A percentile compares a stretch with the other conserved stretches of the same genome.
Conservation (phyloP, 2,888 invertebrate genomes). For the Notodonta ziczac region DNA sequence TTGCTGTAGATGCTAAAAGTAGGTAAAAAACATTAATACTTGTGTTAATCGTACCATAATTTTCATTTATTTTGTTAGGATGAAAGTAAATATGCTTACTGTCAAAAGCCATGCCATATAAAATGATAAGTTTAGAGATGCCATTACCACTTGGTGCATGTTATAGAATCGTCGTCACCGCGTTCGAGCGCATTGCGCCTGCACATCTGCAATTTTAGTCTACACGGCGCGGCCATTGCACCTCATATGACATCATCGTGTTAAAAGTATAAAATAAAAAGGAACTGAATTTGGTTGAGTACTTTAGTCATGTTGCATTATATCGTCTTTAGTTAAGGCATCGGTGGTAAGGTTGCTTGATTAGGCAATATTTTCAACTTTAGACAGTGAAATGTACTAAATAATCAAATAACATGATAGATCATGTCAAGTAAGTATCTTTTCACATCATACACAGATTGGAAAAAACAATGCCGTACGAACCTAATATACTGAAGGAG, state of each 20-base stretch:
- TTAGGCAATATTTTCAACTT: too few species aligned
- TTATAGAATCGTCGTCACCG: conserved; percentile 29
- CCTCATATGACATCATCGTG: conserved; percentile 46
- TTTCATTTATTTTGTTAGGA: too few species aligned
- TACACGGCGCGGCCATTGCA: conserved; percentile 46
- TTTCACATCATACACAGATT: not conserved
- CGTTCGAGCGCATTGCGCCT: conserved; percentile 33
- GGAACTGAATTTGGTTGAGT: conserved; percentile 16
- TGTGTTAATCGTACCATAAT: too few species aligned
- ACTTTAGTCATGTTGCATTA: conserved; percentile 5
- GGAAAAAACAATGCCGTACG: not conserved
- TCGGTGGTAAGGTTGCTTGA: too few species aligned
- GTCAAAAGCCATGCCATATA: conserved; percentile 23
- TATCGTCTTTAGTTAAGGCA: too few species aligned
- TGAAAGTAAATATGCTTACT: not conserved
- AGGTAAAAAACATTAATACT: too few species aligned
- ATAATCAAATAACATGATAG: not conserved
- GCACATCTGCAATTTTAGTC: conserved; percentile 37
- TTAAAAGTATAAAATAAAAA: conserved; percentile 31
- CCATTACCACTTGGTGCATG: conserved; percentile 36
- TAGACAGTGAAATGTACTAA: too few species aligned
- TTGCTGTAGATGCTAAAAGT: not conserved
- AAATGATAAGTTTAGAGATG: conserved; percentile 33
- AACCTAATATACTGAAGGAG: conserved; percentile 17
- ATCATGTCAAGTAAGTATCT: not conserved